Evolutionary conservation across 2,113 vertebrate species (phyloP).

Genomic region (Suricata suricatta): DNA sequence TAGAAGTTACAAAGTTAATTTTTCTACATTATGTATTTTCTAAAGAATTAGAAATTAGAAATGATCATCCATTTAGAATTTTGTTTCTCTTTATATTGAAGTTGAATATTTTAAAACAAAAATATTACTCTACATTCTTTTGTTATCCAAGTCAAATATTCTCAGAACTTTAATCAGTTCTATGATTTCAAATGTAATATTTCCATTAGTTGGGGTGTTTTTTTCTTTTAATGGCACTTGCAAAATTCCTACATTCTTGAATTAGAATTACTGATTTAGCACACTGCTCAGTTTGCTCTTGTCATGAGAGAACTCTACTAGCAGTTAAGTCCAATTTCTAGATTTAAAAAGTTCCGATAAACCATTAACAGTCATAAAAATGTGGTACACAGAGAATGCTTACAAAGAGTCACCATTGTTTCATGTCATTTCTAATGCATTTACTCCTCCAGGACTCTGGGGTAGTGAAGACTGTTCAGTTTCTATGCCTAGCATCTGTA

Average conservation of each 20-base stretch:
- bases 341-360: constrained; percentile 17
- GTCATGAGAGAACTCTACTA: neutral
- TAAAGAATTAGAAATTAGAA: constrained; percentile 34
- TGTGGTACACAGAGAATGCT: neutral
- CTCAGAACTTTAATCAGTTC: neutral
- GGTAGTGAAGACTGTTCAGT: constrained; percentile 85
- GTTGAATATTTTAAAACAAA: constrained; percentile 38
- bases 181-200: constrained; percentile 28
- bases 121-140: neutral
- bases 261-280: constrained; percentile 12
- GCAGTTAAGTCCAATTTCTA: constrained; percentile 20
- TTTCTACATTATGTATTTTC: constrained; percentile 36
- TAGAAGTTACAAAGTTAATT: neutral
- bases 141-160: neutral
- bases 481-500: constrained; percentile 91
- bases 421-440: neutral
- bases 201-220: neutral
- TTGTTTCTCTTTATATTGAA: neutral
- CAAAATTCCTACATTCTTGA: constrained; percentile 10
- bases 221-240: neutral
- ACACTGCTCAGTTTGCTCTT: neutral
- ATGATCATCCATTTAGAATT: neutral
- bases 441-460: constrained; percentile 89
- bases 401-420: neutral
- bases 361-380: neutral